Conservation (phyloP, 1,140 invertebrate genomes). For the Ceratoteleas bidentatus region DNA sequence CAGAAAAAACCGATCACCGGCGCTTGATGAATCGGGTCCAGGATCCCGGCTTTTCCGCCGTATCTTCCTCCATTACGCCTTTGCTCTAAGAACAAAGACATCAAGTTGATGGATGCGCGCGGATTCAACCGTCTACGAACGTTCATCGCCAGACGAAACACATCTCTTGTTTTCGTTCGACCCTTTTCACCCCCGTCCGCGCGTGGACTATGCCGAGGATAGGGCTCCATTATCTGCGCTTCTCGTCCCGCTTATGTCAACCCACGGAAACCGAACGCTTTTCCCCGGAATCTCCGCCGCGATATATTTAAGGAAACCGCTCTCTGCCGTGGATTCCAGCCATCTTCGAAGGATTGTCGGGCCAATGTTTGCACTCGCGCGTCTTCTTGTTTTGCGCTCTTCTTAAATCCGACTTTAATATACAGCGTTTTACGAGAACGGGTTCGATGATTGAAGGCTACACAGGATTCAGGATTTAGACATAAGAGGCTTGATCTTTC, state of each 20-base stretch:
- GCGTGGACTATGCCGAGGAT: conserved; percentile 39
- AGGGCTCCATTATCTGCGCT: conserved; percentile 67
- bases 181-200: conserved; percentile 64
- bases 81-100: conserved; percentile 75
- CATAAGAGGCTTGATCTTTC: conserved; percentile 13
- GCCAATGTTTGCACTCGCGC: conserved; percentile 56
- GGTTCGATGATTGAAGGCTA: conserved; percentile 40
- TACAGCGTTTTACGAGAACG: conserved; percentile 23
- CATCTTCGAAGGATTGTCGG: conserved; percentile 53
- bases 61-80: conserved; percentile 67
- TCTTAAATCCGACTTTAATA: conserved; percentile 54
- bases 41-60: conserved; percentile 67
- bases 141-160: conserved; percentile 77
- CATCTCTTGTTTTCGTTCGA: conserved; percentile 74
- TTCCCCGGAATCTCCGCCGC: conserved; percentile 49
- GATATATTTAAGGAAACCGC: conserved; percentile 52
- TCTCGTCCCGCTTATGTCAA: conserved; percentile 63
- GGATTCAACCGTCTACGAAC: conserved; percentile 71
- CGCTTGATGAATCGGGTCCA: conserved; percentile 76
- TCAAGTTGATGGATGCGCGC: conserved; percentile 74
- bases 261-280: conserved; percentile 56
- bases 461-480: conserved; percentile 35
- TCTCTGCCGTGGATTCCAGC: conserved; percentile 40
- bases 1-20: conserved; percentile 75
- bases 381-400: conserved; percentile 26